phyloP scores from a whole-genome alignment of 2,113 vertebrate species.

The Heterotilapia buettikoferi region DNA sequence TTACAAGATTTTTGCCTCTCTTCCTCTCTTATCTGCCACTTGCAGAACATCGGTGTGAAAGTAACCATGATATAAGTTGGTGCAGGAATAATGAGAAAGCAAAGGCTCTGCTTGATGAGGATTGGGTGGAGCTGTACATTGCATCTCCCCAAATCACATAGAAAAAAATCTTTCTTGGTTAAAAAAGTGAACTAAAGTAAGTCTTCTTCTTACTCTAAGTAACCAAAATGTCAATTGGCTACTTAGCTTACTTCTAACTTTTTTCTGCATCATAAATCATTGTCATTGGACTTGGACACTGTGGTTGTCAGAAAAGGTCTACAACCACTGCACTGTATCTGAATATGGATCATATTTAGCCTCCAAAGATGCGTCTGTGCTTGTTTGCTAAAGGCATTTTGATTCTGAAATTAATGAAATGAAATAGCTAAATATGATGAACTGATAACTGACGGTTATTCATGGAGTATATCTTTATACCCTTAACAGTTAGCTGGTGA shows the following conservation, averaged over 20 bases:
- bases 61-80: neutral
- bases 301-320: neutral
- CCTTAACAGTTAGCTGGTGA: neutral
- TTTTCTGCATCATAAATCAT: neutral
- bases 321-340: neutral
- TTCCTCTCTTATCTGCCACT: neutral
- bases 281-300: neutral
- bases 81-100: neutral
- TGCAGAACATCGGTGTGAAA: slow-evolving; percentile 1
- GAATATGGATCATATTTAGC: neutral
- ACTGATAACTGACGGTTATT: neutral
- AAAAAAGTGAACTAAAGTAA: neutral
- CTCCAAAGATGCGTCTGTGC: neutral
- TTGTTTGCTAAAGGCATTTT: neutral
- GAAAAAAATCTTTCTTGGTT: neutral
- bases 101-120: neutral
- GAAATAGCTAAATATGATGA: neutral
- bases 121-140: neutral
- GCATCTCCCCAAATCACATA: neutral
- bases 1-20: slow-evolving; percentile 1
- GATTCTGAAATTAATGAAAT: neutral
- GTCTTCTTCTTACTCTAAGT: neutral
- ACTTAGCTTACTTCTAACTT: neutral
- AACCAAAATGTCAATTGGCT: neutral
- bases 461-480: neutral